phyloP scores from a whole-genome alignment of 2,888 invertebrate species.

The Thumatha senex region DNA sequence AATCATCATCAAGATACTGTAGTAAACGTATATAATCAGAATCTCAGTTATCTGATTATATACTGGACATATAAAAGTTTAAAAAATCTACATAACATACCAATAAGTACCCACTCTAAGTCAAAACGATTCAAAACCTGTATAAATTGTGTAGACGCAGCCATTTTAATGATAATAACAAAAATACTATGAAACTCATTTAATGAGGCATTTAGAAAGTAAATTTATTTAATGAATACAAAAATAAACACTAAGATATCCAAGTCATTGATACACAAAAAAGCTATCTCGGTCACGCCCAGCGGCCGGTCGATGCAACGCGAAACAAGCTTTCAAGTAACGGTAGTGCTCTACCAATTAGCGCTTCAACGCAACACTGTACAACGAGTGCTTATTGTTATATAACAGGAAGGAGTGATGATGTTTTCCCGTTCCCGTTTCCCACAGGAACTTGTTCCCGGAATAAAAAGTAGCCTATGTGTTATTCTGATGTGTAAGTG shows the following conservation, averaged over 20 bases:
- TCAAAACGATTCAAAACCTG: too few species aligned
- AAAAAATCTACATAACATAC: too few species aligned
- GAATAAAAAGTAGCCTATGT: too few species aligned
- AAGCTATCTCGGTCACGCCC: slow-evolving; percentile 42
- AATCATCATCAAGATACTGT: too few species aligned
- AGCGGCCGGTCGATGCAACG: slow-evolving; percentile 17
- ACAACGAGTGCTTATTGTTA: background rate
- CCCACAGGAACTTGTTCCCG: too few species aligned
- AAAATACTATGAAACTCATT: background rate
- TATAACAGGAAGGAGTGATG: background rate
- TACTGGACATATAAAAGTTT: too few species aligned
- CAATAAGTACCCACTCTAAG: too few species aligned
- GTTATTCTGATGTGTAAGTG: too few species aligned
- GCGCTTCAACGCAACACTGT: slow-evolving; percentile 19
- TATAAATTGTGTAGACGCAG: background rate
- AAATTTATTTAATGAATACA: slow-evolving; percentile 41
- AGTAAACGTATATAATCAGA: too few species aligned
- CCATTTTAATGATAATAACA: background rate
- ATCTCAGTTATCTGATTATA: too few species aligned
- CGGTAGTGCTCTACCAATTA: slow-evolving; percentile 51
- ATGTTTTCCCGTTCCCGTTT: too few species aligned
- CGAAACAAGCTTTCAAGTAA: slow-evolving; percentile 29
- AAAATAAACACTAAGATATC: slow-evolving; percentile 45
- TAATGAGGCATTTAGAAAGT: slow-evolving; percentile 36
- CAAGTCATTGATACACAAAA: slow-evolving; percentile 7